Conservation (phyloP, 64 coral and sea anemone species). For the Stichodactyla helianthus region DNA sequence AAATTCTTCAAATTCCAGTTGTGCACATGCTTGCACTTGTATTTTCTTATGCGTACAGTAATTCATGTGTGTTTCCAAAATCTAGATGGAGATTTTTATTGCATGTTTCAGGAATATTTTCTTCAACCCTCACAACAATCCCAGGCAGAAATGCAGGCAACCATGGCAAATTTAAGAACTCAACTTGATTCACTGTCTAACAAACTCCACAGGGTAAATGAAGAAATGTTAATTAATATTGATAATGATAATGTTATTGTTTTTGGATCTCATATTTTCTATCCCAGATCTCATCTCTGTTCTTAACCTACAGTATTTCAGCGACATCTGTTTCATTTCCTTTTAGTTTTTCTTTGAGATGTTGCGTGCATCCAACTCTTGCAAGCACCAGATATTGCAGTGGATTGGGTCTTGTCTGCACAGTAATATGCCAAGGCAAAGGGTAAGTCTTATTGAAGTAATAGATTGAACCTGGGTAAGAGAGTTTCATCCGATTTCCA, state of each 20-base stretch:
- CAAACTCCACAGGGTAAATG: conserved; percentile 50
- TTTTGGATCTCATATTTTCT: too few relatives aligned
- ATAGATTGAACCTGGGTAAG: neutral
- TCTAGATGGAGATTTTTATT: neutral
- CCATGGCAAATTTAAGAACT: conserved; percentile 64
- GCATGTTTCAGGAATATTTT: conserved; percentile 61
- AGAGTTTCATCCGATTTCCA: neutral
- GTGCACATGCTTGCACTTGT: too few relatives aligned
- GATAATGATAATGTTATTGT: neutral
- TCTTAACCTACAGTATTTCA: neutral
- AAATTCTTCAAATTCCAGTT: too few relatives aligned
- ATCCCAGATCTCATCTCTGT: too few relatives aligned
- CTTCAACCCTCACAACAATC: conserved; percentile 69
- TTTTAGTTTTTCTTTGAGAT: conserved; percentile 62
- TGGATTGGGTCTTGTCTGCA: conserved; percentile 88
- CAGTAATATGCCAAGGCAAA: conserved; percentile 71
- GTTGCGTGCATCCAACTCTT: conserved; percentile 49
- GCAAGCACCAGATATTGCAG: conserved; percentile 72
- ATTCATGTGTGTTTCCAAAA: too few relatives aligned
- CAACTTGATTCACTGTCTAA: conserved; percentile 49
- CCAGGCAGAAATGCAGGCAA: conserved; percentile 69
- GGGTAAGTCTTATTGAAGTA: conserved; percentile 33
- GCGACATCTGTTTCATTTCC: neutral
- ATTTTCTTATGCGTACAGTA: too few relatives aligned
- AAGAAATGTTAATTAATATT: neutral